A percentile compares a stretch with the other conserved stretches of the same genome.
Evolutionary conservation across 2,113 vertebrate genomes (phyloP).

Genomic region (Bettongia penicillata): DNA sequence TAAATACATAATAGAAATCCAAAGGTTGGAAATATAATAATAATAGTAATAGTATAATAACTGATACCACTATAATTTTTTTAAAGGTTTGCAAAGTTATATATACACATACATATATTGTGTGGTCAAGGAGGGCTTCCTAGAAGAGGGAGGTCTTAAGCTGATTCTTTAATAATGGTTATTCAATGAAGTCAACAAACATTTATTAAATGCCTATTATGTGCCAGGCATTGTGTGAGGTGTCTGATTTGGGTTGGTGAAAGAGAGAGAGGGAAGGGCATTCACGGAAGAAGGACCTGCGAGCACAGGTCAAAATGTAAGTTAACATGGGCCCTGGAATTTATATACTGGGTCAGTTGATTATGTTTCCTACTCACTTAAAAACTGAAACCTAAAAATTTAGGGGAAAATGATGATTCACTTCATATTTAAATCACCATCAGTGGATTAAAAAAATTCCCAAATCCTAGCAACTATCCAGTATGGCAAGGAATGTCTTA

Average conservation of each 20-base stretch:
- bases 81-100: neutral
- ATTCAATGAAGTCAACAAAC: neutral
- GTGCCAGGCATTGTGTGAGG: neutral
- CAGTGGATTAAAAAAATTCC: neutral
- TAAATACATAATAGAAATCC: neutral
- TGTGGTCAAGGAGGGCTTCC: conserved; percentile 37
- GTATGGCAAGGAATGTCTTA: neutral
- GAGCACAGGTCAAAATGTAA: neutral
- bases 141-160: conserved; percentile 1
- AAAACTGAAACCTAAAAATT: conserved; percentile 19
- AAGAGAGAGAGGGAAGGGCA: neutral
- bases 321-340: neutral
- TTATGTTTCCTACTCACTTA: neutral
- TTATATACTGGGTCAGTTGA: neutral
- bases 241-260: neutral
- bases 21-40: neutral
- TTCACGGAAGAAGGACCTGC: neutral
- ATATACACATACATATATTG: too few relatives aligned
- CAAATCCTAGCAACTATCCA: neutral
- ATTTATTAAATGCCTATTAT: neutral
- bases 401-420: neutral
- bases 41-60: neutral
- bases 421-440: neutral
- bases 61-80: neutral
- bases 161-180: neutral